A percentile compares a stretch with the other conserved stretches of the same genome.
These are phyloP conservation scores for Dyspetes luteomarginatus DNA, from an alignment of 2,888 invertebrate species.

Conservation along the genomic window DNA sequence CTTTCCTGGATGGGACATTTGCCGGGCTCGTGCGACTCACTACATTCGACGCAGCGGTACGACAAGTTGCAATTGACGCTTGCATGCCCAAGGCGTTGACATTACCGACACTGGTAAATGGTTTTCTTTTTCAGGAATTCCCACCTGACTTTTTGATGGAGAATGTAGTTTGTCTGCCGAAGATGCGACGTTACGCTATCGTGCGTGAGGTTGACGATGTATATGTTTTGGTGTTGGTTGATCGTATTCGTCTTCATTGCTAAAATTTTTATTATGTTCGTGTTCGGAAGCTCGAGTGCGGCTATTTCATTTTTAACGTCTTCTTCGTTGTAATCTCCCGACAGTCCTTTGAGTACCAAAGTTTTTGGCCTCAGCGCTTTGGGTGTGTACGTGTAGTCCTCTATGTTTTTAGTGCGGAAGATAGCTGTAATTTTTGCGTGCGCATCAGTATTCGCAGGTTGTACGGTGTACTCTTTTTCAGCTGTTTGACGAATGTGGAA, in stretches of 20 bases:
- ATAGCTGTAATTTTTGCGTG: too few relatives aligned
- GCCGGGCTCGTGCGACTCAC: conserved; percentile 12
- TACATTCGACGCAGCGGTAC: conserved; percentile 51
- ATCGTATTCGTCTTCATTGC: conserved; percentile 16
- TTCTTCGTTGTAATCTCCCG: background rate
- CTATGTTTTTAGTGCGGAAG: too few relatives aligned
- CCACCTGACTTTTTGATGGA: conserved; percentile 44
- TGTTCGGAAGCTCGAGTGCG: background rate
- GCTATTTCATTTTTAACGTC: background rate
- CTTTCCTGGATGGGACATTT: conserved; percentile 8
- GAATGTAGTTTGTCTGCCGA: background rate
- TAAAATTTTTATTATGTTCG: background rate
- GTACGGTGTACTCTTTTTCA: too few relatives aligned
- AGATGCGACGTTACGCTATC: background rate
- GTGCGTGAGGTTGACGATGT: conserved; percentile 9
- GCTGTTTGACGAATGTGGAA: too few relatives aligned
- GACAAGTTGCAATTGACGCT: conserved; percentile 35
- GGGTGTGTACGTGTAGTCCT: conserved; percentile 7
- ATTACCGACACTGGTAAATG: conserved; percentile 38
- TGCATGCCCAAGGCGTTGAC: conserved; percentile 43
- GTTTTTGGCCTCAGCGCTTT: conserved; percentile 8
- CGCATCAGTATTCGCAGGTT: too few relatives aligned
- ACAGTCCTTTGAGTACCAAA: conserved; percentile 22
- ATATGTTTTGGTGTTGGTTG: background rate
- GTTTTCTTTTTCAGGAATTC: conserved; percentile 25